Evolutionary conservation across 1,140 invertebrate genomes (phyloP).

Genomic region (Heliconius nattereri): DNA sequence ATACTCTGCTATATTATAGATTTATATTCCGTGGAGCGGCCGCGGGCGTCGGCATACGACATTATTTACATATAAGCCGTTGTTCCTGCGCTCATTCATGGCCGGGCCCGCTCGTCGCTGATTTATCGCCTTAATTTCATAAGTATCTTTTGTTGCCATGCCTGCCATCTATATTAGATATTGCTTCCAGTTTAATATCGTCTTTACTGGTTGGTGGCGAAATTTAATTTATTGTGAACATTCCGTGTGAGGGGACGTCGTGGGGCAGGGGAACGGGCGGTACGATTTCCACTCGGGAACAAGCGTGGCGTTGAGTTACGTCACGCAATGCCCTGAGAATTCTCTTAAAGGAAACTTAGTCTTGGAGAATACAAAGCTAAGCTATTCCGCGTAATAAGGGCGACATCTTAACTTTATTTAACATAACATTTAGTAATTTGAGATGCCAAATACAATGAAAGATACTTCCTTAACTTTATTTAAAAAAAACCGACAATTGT

Average conservation of each 20-base stretch:
- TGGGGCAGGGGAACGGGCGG: no score
- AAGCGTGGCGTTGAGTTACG: no score
- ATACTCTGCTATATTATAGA: constrained; percentile 53
- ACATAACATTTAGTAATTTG: neutral
- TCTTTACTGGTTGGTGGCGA: constrained; percentile 27
- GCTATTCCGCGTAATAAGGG: neutral
- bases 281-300: no score
- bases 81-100: constrained; percentile 71
- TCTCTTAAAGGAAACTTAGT: no score
- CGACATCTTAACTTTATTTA: neutral
- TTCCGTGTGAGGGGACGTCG: neutral
- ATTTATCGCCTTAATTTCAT: constrained; percentile 80
- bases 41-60: constrained; percentile 59
- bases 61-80: constrained; percentile 77
- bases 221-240: constrained; percentile 24
- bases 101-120: constrained; percentile 57
- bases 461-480: neutral
- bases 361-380: no score
- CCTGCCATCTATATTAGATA: constrained; percentile 66
- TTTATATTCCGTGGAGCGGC: constrained; percentile 61
- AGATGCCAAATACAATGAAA: neutral
- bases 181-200: constrained; percentile 42
- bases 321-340: no score
- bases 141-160: constrained; percentile 76
- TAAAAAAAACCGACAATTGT: neutral